Base-by-base conservation (phyloP, 2,888 invertebrate genomes). In the Phortica okadai region DNA sequence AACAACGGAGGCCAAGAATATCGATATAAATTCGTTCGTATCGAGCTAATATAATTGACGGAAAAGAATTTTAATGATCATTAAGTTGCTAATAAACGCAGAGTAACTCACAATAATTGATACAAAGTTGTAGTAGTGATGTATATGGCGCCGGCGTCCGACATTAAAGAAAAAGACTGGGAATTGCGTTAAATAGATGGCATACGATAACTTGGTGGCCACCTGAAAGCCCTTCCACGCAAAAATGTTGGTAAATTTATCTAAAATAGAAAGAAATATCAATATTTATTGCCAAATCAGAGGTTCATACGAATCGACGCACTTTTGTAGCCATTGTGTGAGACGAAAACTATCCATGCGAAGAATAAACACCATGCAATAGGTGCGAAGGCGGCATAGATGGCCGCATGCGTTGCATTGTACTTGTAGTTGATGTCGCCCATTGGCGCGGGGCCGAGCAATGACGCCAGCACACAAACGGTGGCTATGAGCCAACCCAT, bases 161-260 rank as follows among this genome's bases (percentile, higher is more conserved):
- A 95, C 94, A 83, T 95, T 94, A 84, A 92, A 95, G 89, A 95
- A 95, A 88, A 94, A 95, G 75, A 95, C 93, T 5, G 95, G 95
- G 84, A 95, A 95, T 88, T 95, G 95, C 42, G 94, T 94, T 78
- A 95, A 90, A 86, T 95, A 95, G 74, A 95, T 92, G 50, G 94
- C 94, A 86, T 95, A 95, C 54, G 95, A 95, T n/a, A 95, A 91
- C 86, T 94, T 93, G 10, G 95, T 95, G 83, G 94, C 93, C 8
- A 95, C 91, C 81, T 93, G 91, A 86, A 94, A 95, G 67, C 94
- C 93, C 82, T 91, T 93, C 93, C 93, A 93, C 8, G 94, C 92
- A 72, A 94, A 92, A 59, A 94, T 78, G 78, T 90, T 89, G 14
- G 93, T 93, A 3, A 94, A 78, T 81, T 91, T 90, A 83, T 93